phyloP scores from a whole-genome alignment of 2,888 invertebrate genomes.

The Dolichomitus sp. region DNA sequence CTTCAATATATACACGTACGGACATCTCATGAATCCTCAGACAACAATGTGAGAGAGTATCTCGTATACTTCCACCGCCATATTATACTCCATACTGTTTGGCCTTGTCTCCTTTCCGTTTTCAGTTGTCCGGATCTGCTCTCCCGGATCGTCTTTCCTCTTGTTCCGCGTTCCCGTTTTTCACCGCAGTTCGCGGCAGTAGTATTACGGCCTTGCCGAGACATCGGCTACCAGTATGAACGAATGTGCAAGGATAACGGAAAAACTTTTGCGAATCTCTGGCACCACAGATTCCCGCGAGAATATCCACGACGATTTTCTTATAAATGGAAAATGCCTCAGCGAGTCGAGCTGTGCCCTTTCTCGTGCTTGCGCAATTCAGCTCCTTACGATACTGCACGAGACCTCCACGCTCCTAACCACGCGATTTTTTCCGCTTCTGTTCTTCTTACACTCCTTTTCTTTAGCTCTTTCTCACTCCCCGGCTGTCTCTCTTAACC shows the following conservation, averaged over 20 bases:
- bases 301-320: conserved; percentile 78
- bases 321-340: conserved; percentile 81
- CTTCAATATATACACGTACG: conserved; percentile 12
- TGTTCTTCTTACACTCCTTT: conserved; percentile 41
- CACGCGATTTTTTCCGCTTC: conserved; percentile 34
- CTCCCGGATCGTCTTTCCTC: background rate
- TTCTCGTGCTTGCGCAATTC: conserved; percentile 53
- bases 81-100: background rate
- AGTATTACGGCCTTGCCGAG: background rate
- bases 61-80: conserved; percentile 3
- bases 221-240: conserved; percentile 18
- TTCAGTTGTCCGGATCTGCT: background rate
- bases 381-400: conserved; percentile 14
- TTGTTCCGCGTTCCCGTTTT: background rate
- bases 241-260: conserved; percentile 11
- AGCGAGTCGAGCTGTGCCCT: conserved; percentile 50
- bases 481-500: conserved; percentile 74
- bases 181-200: conserved; percentile 1
- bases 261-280: conserved; percentile 26
- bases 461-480: conserved; percentile 59
- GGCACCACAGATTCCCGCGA: conserved; percentile 66
- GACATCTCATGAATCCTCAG: conserved; percentile 1
- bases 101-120: background rate
- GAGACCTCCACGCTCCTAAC: conserved; percentile 11
- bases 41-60: conserved; percentile 7